Conservation (phyloP, 2,113 vertebrate species). For the Rynchops niger region DNA sequence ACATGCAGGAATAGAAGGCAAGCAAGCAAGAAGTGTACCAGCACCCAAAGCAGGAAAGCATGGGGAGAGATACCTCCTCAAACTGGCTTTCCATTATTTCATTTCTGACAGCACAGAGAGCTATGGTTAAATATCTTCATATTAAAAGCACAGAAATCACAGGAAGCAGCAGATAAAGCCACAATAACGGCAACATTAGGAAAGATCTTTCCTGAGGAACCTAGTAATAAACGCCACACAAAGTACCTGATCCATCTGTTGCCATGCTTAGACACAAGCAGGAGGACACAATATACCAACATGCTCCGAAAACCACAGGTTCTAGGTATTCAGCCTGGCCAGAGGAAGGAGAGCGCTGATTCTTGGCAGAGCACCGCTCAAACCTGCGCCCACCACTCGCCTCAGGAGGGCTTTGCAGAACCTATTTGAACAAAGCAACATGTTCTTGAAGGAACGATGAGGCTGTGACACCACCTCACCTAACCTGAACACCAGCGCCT, state of each 20-base stretch:
- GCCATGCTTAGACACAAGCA: neutral
- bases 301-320: neutral
- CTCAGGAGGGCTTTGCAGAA: neutral
- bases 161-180: neutral
- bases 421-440: neutral
- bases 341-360: neutral
- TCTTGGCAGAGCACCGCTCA: neutral
- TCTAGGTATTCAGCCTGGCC: no score
- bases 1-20: neutral
- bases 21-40: neutral
- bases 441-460: neutral
- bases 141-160: neutral
- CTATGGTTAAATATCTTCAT: neutral
- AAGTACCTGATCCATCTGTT: no score
- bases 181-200: fast-evolving
- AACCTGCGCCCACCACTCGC: neutral
- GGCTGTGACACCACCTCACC: neutral
- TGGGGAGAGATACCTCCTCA: fast-evolving
- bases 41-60: neutral
- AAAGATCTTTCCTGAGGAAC: neutral
- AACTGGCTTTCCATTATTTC: neutral
- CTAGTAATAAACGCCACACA: neutral
- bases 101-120: neutral
- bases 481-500: fast-evolving
- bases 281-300: no score